These are phyloP conservation scores for Amphimedon queenslandica DNA, from an alignment of 37 sponge, comb jelly and placozoan genomes.

Conservation along the genomic window DNA sequence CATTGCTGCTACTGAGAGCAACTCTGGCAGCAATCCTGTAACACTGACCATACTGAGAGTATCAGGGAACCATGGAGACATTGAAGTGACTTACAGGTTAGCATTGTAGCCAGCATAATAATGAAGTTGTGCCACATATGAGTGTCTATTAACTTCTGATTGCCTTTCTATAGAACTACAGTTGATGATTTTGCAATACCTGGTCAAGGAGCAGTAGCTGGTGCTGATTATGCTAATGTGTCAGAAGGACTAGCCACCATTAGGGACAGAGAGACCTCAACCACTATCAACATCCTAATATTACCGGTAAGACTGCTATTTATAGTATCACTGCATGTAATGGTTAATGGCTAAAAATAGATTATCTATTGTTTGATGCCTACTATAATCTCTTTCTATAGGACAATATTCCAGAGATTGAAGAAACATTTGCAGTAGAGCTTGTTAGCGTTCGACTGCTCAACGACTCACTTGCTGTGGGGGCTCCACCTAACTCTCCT, in stretches of 20 bases:
- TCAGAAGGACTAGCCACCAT: constrained; percentile 23
- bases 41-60: constrained; percentile 66
- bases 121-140: neutral
- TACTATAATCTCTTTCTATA: neutral
- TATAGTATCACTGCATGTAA: no score
- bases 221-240: constrained; percentile 35
- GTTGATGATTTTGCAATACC: neutral
- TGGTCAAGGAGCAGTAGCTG: constrained; percentile 19
- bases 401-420: constrained; percentile 62
- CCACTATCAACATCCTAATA: constrained; percentile 53
- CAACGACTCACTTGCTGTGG: constrained; percentile 34
- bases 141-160: neutral
- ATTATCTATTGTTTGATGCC: no score
- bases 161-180: constrained; percentile 25
- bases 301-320: constrained; percentile 47
- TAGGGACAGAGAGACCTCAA: constrained; percentile 33
- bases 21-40: constrained; percentile 28
- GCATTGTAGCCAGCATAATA: neutral
- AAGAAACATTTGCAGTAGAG: constrained; percentile 63
- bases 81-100: constrained; percentile 47
- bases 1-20: constrained; percentile 34
- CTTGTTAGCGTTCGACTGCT: constrained; percentile 60
- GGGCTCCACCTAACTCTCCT: constrained; percentile 41
- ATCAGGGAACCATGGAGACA: constrained; percentile 68
- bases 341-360: no score